These are phyloP conservation scores for Steinernema khuongi DNA, from an alignment of 1,140 invertebrate species.

Conservation along the genomic window DNA sequence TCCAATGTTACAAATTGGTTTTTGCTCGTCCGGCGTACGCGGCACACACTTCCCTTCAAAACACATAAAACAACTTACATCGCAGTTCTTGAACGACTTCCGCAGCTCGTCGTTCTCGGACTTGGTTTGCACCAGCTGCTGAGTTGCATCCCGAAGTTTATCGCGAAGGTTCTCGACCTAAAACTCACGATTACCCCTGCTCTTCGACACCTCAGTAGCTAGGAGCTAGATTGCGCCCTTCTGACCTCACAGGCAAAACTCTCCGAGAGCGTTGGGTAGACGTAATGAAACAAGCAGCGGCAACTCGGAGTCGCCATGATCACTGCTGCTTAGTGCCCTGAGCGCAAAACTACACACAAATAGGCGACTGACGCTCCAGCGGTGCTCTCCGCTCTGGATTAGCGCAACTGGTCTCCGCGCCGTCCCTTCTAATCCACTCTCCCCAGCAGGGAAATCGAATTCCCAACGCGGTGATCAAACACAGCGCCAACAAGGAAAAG, in stretches of 20 bases:
- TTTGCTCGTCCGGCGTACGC: neutral
- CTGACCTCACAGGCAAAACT: slow-evolving; percentile 12
- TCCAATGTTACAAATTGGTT: neutral
- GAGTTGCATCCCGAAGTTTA: neutral
- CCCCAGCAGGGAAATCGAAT: neutral
- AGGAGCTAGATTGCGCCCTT: neutral
- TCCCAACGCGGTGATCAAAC: neutral
- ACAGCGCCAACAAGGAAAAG: neutral
- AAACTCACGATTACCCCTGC: neutral
- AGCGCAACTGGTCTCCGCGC: slow-evolving; percentile 5
- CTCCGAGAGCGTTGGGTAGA: slow-evolving; percentile 1
- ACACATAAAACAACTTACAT: neutral
- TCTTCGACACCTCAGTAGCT: neutral
- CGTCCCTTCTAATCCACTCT: neutral
- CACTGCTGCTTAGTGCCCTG: neutral
- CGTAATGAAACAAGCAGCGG: neutral
- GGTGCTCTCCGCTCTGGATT: neutral
- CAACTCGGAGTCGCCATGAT: neutral
- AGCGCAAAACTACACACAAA: slow-evolving; percentile 6
- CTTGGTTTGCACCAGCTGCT: neutral
- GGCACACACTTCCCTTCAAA: no score
- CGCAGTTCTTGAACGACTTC: neutral
- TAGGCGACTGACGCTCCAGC: neutral
- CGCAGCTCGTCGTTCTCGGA: neutral
- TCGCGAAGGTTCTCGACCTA: slow-evolving; percentile 2